Conservation (phyloP, 2,888 invertebrate species). For the Spilosoma lubricipeda region DNA sequence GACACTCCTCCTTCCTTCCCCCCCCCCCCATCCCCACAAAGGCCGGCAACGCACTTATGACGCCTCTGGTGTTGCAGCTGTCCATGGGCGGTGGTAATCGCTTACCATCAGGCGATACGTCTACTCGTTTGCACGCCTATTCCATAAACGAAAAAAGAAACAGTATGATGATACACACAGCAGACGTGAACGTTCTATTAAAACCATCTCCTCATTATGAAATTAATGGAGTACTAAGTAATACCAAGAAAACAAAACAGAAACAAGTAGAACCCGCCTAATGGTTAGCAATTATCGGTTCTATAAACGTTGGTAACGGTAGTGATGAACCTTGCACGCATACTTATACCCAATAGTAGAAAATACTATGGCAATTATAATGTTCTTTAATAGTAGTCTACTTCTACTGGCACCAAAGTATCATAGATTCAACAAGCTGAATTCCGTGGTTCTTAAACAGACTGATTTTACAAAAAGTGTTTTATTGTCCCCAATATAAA, state of each 20-base stretch:
- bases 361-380: background rate
- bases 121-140: too few relatives aligned
- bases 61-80: too few relatives aligned
- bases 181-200: background rate
- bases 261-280: background rate
- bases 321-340: background rate
- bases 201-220: background rate
- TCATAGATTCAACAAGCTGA: background rate
- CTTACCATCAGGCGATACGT: too few relatives aligned
- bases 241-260: background rate
- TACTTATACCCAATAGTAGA: background rate
- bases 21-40: too few relatives aligned
- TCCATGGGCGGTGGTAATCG: too few relatives aligned
- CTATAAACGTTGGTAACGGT: background rate
- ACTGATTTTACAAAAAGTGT: constrained; percentile 26
- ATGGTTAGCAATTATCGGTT: background rate
- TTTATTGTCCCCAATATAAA: background rate
- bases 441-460: background rate
- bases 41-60: too few relatives aligned
- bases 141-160: too few relatives aligned
- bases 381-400: background rate
- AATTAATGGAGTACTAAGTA: background rate
- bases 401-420: background rate
- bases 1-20: too few relatives aligned
- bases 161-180: background rate